Conservation (phyloP, 2,797 vertebrate genomes). For the Malurus leucopterus region DNA sequence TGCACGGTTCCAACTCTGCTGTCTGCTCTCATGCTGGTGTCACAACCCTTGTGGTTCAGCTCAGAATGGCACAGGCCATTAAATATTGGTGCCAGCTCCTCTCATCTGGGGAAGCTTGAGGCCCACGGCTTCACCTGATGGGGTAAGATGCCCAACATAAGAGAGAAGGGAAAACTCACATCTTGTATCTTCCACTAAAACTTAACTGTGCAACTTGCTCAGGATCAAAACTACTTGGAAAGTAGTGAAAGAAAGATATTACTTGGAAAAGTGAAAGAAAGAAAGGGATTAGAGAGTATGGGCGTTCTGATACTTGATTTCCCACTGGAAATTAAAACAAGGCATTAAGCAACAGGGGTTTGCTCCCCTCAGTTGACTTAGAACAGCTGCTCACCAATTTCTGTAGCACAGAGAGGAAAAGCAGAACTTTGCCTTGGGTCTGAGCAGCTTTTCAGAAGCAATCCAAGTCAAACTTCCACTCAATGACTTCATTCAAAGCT, state of each 20-base stretch:
- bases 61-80: background rate
- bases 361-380: slow-evolving; percentile 59
- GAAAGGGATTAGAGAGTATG: background rate
- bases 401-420: slow-evolving; percentile 52
- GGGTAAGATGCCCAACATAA: background rate
- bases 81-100: background rate
- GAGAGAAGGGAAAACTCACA: background rate
- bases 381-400: slow-evolving; percentile 68
- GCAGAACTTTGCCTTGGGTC: slow-evolving; percentile 54
- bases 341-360: slow-evolving; percentile 60
- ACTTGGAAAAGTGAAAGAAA: background rate
- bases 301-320: slow-evolving; percentile 62
- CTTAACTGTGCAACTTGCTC: background rate
- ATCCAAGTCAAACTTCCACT: slow-evolving; percentile 76
- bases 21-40: background rate
- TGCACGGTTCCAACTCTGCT: background rate
- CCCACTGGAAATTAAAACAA: slow-evolving; percentile 71
- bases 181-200: background rate
- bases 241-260: background rate
- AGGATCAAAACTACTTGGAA: background rate
- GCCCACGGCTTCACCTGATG: fast-evolving
- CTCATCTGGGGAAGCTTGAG: fast-evolving
- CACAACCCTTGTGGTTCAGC: background rate
- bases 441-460: slow-evolving; percentile 63
- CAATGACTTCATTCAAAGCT: slow-evolving; percentile 79